Evolutionary conservation across 2,797 vertebrate species (phyloP), one percentile per base, ranked within the genome.

Genomic region (Stomatorhinus walkeri): DNA sequence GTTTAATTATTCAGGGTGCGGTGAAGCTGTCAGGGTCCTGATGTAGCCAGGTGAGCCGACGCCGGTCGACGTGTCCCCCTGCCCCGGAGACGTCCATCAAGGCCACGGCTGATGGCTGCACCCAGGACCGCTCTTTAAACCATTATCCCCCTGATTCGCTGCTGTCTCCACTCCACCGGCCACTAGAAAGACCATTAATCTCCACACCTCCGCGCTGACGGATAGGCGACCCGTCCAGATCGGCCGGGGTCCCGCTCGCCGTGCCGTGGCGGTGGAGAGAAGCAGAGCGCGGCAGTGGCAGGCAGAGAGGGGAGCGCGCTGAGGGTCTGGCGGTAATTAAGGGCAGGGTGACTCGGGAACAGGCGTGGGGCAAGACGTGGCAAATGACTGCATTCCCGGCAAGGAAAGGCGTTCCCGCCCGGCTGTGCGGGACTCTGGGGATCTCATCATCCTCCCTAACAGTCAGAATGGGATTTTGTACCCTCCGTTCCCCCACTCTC

Each of bases 381-480:
- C 95, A 96, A 97, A 97, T 97, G 95, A 97, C 96, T 94, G 92
- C 94, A 95, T 95, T 95, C 96, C 96, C 97, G 96, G 95, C 96
- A 94, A 95, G 94, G 95, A 95, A 96, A 96, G 95, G 96, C 96
- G 94, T 95, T 96, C 95, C 95, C 95, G 93, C 94, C 94, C 94
- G 94, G 94, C 95, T 96, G 95, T 92, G 93, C 95, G 2, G 88
- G 94, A 95, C 97, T 96, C 97, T 89, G 89, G 97, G 97, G 97
- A 97, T 94, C 97, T 98, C 95, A 96, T 98, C 96, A 96, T 97
- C 95, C 97, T 97, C 96, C 96, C 96, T 97, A 97, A 98, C 97
- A 98, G 97, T 98, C 97, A 98, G 96, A 96, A 97, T 96, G 95
- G 97, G 95, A 96, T 97, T 97, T 97, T 96, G 95, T 96, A 96